A percentile compares a stretch with the other conserved stretches of the same genome.
Evolutionary conservation across 1,140 invertebrate species (phyloP).

Genomic region (Riptortus pedestris): DNA sequence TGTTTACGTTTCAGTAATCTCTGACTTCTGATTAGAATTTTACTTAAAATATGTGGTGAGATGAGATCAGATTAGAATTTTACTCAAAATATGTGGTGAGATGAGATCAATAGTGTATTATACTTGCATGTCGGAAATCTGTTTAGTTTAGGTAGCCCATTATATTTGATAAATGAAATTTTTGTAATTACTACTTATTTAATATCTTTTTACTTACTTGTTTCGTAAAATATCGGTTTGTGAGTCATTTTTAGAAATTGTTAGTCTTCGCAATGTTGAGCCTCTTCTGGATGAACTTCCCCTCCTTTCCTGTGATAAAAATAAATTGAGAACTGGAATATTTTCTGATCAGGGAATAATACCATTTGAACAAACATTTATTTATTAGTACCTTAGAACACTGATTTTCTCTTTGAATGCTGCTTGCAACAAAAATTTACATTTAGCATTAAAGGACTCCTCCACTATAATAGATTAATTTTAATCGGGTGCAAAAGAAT

Average conservation of each 20-base stretch:
- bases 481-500: too few species aligned
- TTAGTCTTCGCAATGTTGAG: slow-evolving; percentile 18
- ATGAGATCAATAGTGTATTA: background rate
- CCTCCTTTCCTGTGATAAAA: slow-evolving; percentile 12
- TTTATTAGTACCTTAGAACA: slow-evolving; percentile 24
- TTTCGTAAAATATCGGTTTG: slow-evolving; percentile 8
- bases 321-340: background rate
- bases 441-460: too few species aligned
- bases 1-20: too few species aligned
- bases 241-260: slow-evolving; percentile 15
- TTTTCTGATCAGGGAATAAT: background rate
- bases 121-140: background rate
- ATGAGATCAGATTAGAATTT: background rate
- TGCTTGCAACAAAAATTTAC: slow-evolving; percentile 21
- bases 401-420: slow-evolving; percentile 26
- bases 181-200: background rate
- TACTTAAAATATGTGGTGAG: too few species aligned
- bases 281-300: slow-evolving; percentile 22
- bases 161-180: background rate
- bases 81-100: background rate
- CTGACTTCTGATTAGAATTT: too few species aligned
- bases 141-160: too few species aligned
- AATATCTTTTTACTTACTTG: background rate
- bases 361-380: background rate
- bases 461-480: too few species aligned